Evolutionary conservation across 1,140 invertebrate species (phyloP).

Genomic region (Drosophila gunungcola): DNA sequence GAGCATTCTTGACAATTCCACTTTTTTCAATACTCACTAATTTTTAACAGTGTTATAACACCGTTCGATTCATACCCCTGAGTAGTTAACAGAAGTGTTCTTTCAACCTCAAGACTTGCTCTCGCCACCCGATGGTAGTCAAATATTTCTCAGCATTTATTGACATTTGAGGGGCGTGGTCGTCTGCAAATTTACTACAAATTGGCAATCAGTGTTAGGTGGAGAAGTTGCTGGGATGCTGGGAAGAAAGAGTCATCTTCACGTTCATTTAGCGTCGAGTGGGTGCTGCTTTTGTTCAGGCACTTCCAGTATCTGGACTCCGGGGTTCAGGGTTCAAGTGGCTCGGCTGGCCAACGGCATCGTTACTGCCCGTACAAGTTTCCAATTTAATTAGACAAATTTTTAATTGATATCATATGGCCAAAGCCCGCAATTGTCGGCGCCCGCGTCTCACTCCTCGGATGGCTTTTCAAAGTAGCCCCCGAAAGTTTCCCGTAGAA

Average conservation of each 20-base stretch:
- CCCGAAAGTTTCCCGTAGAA: slow-evolving; percentile 64
- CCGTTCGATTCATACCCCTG: background rate
- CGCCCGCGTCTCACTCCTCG: slow-evolving; percentile 6
- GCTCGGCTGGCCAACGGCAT: slow-evolving; percentile 59
- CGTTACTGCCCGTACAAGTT: slow-evolving; percentile 67
- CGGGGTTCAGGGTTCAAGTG: slow-evolving; percentile 65
- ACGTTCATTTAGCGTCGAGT: slow-evolving; percentile 67
- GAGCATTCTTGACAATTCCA: background rate
- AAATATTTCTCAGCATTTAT: slow-evolving; percentile 74
- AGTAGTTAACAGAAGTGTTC: slow-evolving; percentile 21
- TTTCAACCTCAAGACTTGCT: slow-evolving; percentile 39
- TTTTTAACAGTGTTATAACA: slow-evolving; percentile 1
- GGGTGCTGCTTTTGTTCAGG: slow-evolving; percentile 48
- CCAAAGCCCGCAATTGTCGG: slow-evolving; percentile 56
- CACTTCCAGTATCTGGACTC: background rate
- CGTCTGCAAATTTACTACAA: slow-evolving; percentile 77
- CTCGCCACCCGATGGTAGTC: slow-evolving; percentile 45
- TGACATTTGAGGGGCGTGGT: slow-evolving; percentile 75
- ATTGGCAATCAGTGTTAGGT: slow-evolving; percentile 63
- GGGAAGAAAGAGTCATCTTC: slow-evolving; percentile 42
- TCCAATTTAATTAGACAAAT: slow-evolving; percentile 83
- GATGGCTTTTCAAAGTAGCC: slow-evolving; percentile 41
- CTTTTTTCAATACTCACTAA: background rate
- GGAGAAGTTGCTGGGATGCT: slow-evolving; percentile 12
- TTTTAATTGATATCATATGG: slow-evolving; percentile 84